A percentile compares a stretch with the other conserved stretches of the same genome.
phyloP scores from a whole-genome alignment of 2,113 vertebrate genomes.

The Ptychochromis oligacanthus region DNA sequence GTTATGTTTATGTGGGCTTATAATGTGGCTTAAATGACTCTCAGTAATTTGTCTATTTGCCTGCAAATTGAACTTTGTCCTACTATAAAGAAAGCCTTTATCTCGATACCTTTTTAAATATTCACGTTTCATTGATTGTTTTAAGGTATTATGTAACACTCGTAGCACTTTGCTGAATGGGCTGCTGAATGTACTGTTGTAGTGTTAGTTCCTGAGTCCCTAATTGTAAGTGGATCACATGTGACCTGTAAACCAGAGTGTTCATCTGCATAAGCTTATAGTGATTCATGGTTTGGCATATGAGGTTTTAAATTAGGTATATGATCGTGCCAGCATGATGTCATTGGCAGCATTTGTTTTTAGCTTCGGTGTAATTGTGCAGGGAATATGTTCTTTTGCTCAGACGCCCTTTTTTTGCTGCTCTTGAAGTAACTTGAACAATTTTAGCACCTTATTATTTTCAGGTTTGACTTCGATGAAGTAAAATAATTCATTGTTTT shows the following conservation, averaged over 20 bases:
- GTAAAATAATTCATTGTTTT: slow-evolving; percentile 28
- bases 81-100: slow-evolving; percentile 15
- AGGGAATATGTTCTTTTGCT: slow-evolving; percentile 10
- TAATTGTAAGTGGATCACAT: slow-evolving; percentile 51
- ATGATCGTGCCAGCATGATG: slow-evolving; percentile 33
- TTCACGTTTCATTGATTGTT: slow-evolving; percentile 50
- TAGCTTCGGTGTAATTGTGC: slow-evolving; percentile 35
- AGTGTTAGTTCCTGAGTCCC: slow-evolving; percentile 6
- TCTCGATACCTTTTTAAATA: slow-evolving; percentile 38
- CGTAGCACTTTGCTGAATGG: slow-evolving; percentile 29
- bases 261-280: slow-evolving; percentile 64
- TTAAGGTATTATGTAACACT: slow-evolving; percentile 41
- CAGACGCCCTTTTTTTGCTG: slow-evolving; percentile 12
- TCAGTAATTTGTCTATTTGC: slow-evolving; percentile 39
- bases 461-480: background rate
- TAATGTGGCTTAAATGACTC: slow-evolving; percentile 33
- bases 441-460: slow-evolving; percentile 45
- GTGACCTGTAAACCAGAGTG: slow-evolving; percentile 29
- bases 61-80: slow-evolving; percentile 47
- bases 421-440: slow-evolving; percentile 26
- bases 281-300: slow-evolving; percentile 54
- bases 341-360: slow-evolving; percentile 44
- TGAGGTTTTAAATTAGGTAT: slow-evolving; percentile 38
- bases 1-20: slow-evolving; percentile 40
- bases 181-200: slow-evolving; percentile 2